phyloP scores from a whole-genome alignment of 2,797 vertebrate species.

The Poeciliopsis gracilis region DNA sequence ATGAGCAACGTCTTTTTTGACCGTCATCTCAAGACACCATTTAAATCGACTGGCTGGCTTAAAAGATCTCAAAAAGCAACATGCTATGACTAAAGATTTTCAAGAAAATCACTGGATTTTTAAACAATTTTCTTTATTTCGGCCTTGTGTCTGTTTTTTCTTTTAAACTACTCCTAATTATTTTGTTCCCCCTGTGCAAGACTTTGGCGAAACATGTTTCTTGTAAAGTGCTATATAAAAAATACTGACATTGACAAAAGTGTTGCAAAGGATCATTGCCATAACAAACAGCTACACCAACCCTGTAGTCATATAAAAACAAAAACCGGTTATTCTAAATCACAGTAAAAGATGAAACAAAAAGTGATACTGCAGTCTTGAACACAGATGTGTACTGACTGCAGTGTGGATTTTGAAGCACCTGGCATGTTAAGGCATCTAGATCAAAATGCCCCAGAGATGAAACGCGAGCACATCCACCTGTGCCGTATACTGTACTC shows the following conservation, averaged over 20 bases:
- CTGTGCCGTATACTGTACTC: constrained; percentile 60
- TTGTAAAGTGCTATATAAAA: neutral
- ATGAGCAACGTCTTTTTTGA: neutral
- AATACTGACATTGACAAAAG: neutral
- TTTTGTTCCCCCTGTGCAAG: neutral
- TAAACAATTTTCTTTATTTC: neutral
- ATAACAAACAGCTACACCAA: neutral
- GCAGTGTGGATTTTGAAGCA: constrained; percentile 27
- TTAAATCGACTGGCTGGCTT: too few species aligned
- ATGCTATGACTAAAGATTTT: neutral
- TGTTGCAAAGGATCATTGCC: neutral
- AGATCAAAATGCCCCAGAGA: constrained; percentile 60
- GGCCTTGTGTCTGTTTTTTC: neutral
- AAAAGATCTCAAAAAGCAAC: neutral
- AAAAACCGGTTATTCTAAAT: neutral
- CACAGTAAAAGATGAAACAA: neutral
- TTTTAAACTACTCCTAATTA: neutral
- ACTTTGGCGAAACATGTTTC: neutral
- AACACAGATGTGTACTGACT: constrained; percentile 20
- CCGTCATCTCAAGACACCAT: neutral
- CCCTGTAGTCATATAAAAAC: neutral
- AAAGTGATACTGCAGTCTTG: neutral
- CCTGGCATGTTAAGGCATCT: constrained; percentile 42
- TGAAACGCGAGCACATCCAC: constrained; percentile 63
- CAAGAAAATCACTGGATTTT: neutral